Conservation (phyloP, 2,888 invertebrate species). For the Temnothorax rugatulus region DNA sequence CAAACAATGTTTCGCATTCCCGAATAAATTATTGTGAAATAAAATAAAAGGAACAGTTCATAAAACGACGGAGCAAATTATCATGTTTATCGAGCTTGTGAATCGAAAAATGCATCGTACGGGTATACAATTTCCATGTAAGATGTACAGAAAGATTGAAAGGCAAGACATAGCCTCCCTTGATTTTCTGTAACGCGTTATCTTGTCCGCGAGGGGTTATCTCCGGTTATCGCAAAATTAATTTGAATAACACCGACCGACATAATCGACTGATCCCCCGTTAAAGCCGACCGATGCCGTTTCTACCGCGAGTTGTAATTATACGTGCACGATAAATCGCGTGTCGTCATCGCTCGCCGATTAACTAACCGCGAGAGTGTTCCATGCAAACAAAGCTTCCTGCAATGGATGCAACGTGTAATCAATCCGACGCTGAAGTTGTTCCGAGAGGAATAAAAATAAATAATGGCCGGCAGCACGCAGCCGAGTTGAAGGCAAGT, state of each 20-base stretch:
- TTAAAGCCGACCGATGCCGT: conserved; percentile 55
- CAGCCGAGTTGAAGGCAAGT: conserved; percentile 18
- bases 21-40: neutral
- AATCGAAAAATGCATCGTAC: neutral
- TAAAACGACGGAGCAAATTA: neutral
- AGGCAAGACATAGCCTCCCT: conserved; percentile 28
- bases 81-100: conserved; percentile 6
- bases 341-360: conserved; percentile 40
- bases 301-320: conserved; percentile 56
- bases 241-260: conserved; percentile 75
- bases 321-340: conserved; percentile 57
- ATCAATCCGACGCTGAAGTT: conserved; percentile 45
- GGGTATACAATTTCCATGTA: conserved; percentile 21
- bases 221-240: conserved; percentile 74
- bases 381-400: conserved; percentile 50
- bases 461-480: conserved; percentile 22
- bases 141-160: conserved; percentile 37
- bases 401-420: conserved; percentile 36
- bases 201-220: conserved; percentile 61
- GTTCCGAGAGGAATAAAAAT: conserved; percentile 43
- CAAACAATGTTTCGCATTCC: neutral
- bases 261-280: conserved; percentile 67
- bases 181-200: conserved; percentile 32
- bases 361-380: conserved; percentile 39
- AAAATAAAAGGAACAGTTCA: neutral